Percentiles rank a stretch among this genome's conserved stretches.
phyloP scores from a whole-genome alignment of 2,797 vertebrate species.

The Anisognathus igniventris region DNA sequence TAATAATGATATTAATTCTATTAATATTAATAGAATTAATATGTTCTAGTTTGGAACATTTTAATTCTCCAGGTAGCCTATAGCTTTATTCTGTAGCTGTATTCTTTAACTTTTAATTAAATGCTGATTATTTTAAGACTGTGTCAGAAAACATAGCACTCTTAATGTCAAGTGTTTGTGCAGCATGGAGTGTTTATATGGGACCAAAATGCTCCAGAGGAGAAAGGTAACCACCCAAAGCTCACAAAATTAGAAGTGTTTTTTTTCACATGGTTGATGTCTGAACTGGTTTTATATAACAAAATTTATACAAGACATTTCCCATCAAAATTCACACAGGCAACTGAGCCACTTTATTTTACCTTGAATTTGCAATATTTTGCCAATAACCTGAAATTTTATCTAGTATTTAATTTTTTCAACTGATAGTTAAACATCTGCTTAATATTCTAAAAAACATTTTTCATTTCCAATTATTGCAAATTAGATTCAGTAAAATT shows the following conservation, averaged over 20 bases:
- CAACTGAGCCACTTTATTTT: neutral
- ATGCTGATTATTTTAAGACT: neutral
- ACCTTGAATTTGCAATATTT: neutral
- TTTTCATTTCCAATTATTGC: neutral
- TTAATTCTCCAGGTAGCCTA: neutral
- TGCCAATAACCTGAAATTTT: neutral
- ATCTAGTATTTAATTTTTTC: neutral
- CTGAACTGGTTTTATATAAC: neutral
- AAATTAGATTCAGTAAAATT: neutral
- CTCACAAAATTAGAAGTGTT: neutral
- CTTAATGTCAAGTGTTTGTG: neutral
- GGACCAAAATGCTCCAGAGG: neutral
- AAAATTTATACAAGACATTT: neutral
- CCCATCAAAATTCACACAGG: neutral
- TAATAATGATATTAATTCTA: no score
- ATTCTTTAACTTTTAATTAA: neutral
- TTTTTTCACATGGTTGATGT: neutral
- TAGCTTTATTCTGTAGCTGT: neutral
- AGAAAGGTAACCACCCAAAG: neutral
- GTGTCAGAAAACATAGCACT: neutral
- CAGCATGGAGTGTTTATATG: neutral
- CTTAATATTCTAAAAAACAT: neutral
- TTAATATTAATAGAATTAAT: no score
- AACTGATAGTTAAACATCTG: neutral
- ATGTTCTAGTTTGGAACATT: neutral